Evolutionary conservation across 2,113 vertebrate genomes (phyloP), one percentile per base, ranked within the genome.

Genomic region (Menura novaehollandiae): DNA sequence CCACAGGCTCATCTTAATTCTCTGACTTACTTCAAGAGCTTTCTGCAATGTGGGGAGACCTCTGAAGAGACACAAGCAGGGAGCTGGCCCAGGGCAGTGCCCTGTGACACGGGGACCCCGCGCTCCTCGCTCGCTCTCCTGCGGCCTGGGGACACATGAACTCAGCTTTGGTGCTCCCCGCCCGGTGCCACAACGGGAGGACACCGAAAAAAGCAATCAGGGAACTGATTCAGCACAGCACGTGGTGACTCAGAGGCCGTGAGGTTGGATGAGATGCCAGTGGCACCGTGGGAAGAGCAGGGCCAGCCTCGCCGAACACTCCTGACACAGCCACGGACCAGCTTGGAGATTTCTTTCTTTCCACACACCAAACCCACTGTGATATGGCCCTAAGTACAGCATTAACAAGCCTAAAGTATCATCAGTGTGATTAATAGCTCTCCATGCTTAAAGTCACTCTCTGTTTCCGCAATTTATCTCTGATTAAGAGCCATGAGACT

Each of bases 401-500:
- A 78, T 10, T 51, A 91, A 82, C 79, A 58, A 91, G 82, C 8
- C 75, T 80, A 33, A 80, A 94, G 63, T n/a, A 91, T n/a, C 94
- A 87, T 60, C 85, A n/a, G 56, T 23, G 64, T 96, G 94, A 95
- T 92, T 59, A 94, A 97, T 74, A 64, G 90, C 90, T 86, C 90
- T 89, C 91, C 52, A 15, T 11, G 75, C 84, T 39, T 56, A 33
- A 88, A 96, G 92, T 59, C 88, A 86, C 77, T 89, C 81, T 51
- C 2, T 41, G 88, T 56, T 93, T 95, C 83, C 0, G 0, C 77
- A 92, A 68, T 88, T 96, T 84, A 47, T 64, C 92, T 94, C 92
- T 95, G 92, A 96, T 97, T 91, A 94, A 93, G 85, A 95, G 86
- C 92, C 76, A 6, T 27, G 80, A 92, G 93, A 83, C 63, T 93